These are phyloP conservation scores for Drosophila dives DNA, from an alignment of 2,888 invertebrate genomes.

Conservation along the genomic window DNA sequence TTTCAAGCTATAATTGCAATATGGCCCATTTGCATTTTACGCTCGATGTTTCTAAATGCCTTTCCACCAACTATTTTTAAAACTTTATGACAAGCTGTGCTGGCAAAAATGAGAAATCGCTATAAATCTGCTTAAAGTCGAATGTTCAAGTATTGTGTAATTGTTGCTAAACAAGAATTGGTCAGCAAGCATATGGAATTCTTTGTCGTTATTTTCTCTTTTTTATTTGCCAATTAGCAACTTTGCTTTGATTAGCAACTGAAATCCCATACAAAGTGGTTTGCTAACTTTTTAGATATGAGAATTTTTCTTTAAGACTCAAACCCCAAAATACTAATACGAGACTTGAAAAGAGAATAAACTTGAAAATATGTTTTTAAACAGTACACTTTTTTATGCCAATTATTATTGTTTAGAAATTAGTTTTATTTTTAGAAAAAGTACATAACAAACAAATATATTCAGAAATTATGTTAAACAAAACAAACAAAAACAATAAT, in stretches of 20 bases:
- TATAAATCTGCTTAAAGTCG: background rate
- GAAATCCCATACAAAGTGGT: constrained; percentile 7
- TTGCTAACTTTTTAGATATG: background rate
- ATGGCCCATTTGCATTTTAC: constrained; percentile 75
- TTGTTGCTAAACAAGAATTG: background rate
- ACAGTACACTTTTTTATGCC: background rate
- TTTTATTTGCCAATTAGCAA: constrained; percentile 12
- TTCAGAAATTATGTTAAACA: too few relatives aligned
- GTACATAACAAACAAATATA: too few relatives aligned
- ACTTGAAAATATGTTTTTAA: background rate
- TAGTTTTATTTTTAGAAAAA: background rate
- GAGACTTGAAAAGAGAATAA: too few relatives aligned
- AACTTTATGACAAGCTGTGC: background rate
- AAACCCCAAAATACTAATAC: background rate
- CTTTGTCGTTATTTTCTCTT: constrained; percentile 28
- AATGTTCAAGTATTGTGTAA: background rate
- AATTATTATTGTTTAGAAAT: background rate
- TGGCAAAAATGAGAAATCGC: background rate
- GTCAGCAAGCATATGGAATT: background rate
- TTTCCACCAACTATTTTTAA: constrained; percentile 6
- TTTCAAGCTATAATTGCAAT: constrained; percentile 71
- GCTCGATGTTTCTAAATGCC: constrained; percentile 47
- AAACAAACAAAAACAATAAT: background rate
- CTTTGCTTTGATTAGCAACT: constrained; percentile 44
- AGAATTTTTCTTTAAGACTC: background rate